A percentile compares a stretch with the other conserved stretches of the same genome.
These are phyloP conservation scores for Onychomys leucogaster DNA, from an alignment of 2,797 vertebrate species.

Conservation along the genomic window DNA sequence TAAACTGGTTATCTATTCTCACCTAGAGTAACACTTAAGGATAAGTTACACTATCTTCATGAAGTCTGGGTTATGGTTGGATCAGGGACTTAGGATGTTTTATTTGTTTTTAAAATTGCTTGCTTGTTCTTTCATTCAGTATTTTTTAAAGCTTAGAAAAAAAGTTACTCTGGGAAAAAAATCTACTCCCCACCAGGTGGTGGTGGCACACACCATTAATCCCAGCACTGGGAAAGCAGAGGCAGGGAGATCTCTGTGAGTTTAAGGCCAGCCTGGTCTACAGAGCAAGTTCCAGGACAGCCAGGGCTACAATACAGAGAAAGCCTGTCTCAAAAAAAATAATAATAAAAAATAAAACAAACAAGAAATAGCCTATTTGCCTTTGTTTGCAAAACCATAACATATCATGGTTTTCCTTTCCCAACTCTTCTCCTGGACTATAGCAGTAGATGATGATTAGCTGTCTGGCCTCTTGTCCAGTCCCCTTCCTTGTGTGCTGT, in stretches of 20 bases:
- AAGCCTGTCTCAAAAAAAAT: not conserved
- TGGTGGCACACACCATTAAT: not conserved
- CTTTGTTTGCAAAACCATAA: not conserved
- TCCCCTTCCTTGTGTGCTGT: slow-evolving; percentile 36
- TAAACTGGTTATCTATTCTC: slow-evolving; percentile 58
- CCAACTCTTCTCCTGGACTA: not conserved
- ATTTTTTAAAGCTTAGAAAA: slow-evolving; percentile 58
- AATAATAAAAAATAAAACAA: not conserved
- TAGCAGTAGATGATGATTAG: not conserved
- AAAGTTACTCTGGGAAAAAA: slow-evolving; percentile 33
- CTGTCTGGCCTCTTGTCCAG: slow-evolving; percentile 25
- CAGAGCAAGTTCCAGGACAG: not conserved
- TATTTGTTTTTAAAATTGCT: slow-evolving; percentile 39
- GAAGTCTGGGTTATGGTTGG: slow-evolving; percentile 39
- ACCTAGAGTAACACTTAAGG: slow-evolving; percentile 45
- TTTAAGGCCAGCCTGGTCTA: not conserved
- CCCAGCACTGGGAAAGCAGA: not conserved
- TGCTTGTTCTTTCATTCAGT: slow-evolving; percentile 53
- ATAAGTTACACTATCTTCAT: slow-evolving; percentile 57
- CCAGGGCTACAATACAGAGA: not conserved
- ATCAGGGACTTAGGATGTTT: not conserved
- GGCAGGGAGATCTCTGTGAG: not conserved
- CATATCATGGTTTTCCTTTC: slow-evolving; percentile 8
- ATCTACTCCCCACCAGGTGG: not conserved
- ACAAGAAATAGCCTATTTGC: not conserved